Evolutionary conservation across 2,113 vertebrate genomes (phyloP).

Genomic region (Toxotes jaculatrix): DNA sequence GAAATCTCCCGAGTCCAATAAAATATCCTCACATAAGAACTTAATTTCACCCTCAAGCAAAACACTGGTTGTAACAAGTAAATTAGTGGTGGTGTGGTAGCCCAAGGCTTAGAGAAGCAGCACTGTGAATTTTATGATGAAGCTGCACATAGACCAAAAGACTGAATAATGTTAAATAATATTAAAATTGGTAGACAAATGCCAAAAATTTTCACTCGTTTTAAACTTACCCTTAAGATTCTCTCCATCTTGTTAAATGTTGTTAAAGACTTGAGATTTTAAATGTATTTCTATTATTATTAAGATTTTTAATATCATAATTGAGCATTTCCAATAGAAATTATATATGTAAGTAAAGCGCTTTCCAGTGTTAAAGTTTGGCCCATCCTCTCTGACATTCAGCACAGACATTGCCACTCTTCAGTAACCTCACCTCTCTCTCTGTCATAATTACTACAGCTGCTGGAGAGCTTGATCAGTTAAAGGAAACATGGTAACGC

Average conservation of each 20-base stretch:
- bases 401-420: not conserved
- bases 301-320: not conserved
- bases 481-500: no score
- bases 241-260: not conserved
- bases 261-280: not conserved
- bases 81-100: conserved; percentile 29
- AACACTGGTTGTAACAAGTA: conserved; percentile 15
- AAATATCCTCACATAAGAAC: conserved; percentile 15
- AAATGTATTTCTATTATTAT: not conserved
- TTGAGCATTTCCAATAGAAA: no score
- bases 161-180: not conserved
- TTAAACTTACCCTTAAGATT: not conserved
- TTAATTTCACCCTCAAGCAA: conserved; percentile 41
- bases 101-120: conserved; percentile 9
- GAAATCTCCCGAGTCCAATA: conserved; percentile 10
- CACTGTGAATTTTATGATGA: not conserved
- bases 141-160: not conserved
- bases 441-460: not conserved
- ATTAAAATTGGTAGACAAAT: not conserved
- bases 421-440: not conserved
- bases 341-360: no score
- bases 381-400: no score
- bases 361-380: no score
- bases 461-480: not conserved
- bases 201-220: not conserved